Evolutionary conservation across 2,797 vertebrate species (phyloP).

Genomic region (Bufotes viridis): DNA sequence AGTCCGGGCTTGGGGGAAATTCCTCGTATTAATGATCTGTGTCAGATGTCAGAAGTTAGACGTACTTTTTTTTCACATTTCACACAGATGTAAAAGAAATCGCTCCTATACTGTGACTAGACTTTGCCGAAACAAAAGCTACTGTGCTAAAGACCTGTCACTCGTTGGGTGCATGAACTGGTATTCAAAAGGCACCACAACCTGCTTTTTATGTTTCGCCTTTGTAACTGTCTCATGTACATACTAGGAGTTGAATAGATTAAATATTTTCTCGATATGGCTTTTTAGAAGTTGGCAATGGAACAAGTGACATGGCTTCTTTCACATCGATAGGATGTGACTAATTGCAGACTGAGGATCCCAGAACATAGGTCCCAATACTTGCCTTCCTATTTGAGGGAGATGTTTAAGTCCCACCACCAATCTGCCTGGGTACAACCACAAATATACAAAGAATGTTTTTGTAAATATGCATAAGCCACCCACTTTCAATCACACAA

Average conservation of each 20-base stretch:
- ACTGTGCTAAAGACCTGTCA: neutral
- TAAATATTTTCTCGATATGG: neutral
- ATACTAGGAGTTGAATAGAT: neutral
- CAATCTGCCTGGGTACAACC: too few species aligned
- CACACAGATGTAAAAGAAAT: constrained; percentile 31
- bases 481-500: too few species aligned
- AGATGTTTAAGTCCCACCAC: too few species aligned
- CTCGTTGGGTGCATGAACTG: neutral
- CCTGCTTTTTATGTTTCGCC: neutral
- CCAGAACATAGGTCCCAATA: too few species aligned
- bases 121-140: neutral
- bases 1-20: constrained; percentile 29
- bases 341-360: neutral
- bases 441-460: too few species aligned
- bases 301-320: neutral
- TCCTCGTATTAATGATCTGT: constrained; percentile 47
- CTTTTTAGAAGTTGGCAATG: neutral
- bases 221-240: neutral
- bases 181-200: neutral
- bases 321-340: neutral
- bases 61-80: neutral
- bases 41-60: constrained; percentile 27
- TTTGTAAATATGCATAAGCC: too few species aligned
- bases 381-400: too few species aligned
- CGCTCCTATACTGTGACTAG: neutral